Conservation (phyloP, 1,140 invertebrate species). For the Formica selysi region DNA sequence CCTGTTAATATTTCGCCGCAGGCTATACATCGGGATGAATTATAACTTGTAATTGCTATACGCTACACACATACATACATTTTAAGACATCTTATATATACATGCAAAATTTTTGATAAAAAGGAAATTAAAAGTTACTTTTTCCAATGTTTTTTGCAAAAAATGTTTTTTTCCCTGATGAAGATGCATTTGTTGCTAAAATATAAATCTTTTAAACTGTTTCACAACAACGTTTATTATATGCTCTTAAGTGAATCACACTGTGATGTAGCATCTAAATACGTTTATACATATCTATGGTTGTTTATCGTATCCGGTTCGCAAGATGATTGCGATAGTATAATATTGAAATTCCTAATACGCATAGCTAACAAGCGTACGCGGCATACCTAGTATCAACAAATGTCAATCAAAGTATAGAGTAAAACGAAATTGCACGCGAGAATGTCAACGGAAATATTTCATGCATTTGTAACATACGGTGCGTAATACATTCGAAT, state of each 20-base stretch:
- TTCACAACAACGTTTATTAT: background rate
- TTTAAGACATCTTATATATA: background rate
- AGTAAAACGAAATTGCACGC: conserved; percentile 30
- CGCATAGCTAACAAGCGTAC: conserved; percentile 36
- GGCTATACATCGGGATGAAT: conserved; percentile 44
- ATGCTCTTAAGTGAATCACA: conserved; percentile 47
- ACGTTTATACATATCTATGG: background rate
- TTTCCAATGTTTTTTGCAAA: background rate
- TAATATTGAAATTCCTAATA: conserved; percentile 69
- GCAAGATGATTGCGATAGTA: conserved; percentile 40
- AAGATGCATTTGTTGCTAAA: background rate
- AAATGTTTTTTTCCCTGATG: conserved; percentile 1
- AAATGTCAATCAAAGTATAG: conserved; percentile 37
- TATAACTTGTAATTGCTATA: conserved; percentile 30
- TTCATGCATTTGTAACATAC: background rate
- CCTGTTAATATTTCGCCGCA: conserved; percentile 47
- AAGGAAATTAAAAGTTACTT: conserved; percentile 9
- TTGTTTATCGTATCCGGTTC: conserved; percentile 13
- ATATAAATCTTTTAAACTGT: background rate
- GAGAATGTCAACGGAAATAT: conserved; percentile 18
- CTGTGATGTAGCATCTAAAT: background rate
- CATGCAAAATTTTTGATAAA: background rate
- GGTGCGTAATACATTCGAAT: conserved; percentile 3
- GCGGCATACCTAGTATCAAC: conserved; percentile 54
- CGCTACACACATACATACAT: background rate